Base-by-base conservation (phyloP, 1,140 invertebrate species). In the Drosophila subpulchrella region DNA sequence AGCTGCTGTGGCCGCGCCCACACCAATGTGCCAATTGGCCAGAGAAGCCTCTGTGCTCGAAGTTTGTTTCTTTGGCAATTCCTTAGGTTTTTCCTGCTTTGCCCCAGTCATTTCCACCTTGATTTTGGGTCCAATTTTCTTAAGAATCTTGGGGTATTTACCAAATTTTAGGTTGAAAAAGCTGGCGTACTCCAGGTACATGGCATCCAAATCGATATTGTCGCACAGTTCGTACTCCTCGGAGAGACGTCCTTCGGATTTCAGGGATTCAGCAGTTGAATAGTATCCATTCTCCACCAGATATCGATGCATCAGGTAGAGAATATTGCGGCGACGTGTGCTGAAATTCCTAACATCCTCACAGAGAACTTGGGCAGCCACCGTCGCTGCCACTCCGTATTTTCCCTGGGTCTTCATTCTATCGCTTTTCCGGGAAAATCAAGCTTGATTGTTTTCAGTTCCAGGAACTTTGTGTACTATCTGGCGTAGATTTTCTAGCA, bases 141-240 rank as follows among this genome's bases (percentile, higher is more conserved):
- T 96, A 32, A 95, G 95, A 32, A 98, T 94, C 90, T 95, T 96
- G 0, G 98, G 97, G 90, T 97, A 95, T 92, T 96, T 97, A 90
- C 97, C 96, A 92, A 97, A 98, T 81, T 97, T 95, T 17, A 96
- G 93, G 77, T 95, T 95, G 92, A 97, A 98, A 93, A 97, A 98
- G 54, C 96, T 96, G 74, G 96, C 96, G 92, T 97, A 99, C 77
- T 98, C 97, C 93, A 97, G 94, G 47, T 98, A 92, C 62, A 99
- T 96, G 15, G 95, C 96, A 57, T 97, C 95, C 71, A 99, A 93
- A 90, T 98, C 97, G 58, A 98, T 95, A 78, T 98, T 98, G 79
- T 99, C 98, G 93, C 98, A 98, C 1, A 98, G 94, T 82, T 95
- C 93, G 92, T 95, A 96, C 41, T 95, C 94, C 34, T 95, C 94